Base-by-base conservation (phyloP, 2,797 vertebrate genomes). In the Meriones psammophilus region DNA sequence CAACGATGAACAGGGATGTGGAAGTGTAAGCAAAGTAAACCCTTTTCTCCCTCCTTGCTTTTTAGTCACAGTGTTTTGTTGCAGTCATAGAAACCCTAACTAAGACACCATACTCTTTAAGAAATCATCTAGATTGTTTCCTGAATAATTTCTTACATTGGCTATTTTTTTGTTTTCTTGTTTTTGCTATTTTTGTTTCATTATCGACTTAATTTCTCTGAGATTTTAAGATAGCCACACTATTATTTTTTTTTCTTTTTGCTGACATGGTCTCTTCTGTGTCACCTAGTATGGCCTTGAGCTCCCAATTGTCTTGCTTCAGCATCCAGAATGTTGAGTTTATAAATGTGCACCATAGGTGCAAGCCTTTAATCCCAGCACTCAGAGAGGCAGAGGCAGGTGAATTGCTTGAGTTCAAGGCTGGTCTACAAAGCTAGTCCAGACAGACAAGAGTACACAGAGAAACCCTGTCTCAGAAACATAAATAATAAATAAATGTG, bases 111-210 rank as follows among this genome's bases (percentile, higher is more conserved):
- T 68, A 69, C 74, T 78, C 58, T 79, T 54, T 77, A 92, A 92
- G 39, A 91, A 91, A 88, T 71, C 24, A 66, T 8, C 20, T 73
- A 22, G 69, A 66, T 54, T 50, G 20, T 94, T 93, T 93, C 36
- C 28, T 58, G 20, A 88, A 85, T 39, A 89, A 30, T 12, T 80
- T 42, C 77, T 81, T 50, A 66, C 8, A 92, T 7, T 68, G 42
- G 36, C 86, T 78, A 33, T 14, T 88, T 39, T 77, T 28, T 56
- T 7, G 28, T 86, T 91, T 81, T 92, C 93, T 91, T 85, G 60
- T 39, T 77, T 28, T 56, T 7, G 28, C 81, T 91, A 42, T 81
- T 92, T 93, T 91, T 85, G 60, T 56, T 89, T 92, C 30, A 88
- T n/a, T 64, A 14, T 71, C 20, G 36, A 74, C 88, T 68, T 89